phyloP scores from a whole-genome alignment of 1,140 invertebrate genomes.

The Homarus americanus region DNA sequence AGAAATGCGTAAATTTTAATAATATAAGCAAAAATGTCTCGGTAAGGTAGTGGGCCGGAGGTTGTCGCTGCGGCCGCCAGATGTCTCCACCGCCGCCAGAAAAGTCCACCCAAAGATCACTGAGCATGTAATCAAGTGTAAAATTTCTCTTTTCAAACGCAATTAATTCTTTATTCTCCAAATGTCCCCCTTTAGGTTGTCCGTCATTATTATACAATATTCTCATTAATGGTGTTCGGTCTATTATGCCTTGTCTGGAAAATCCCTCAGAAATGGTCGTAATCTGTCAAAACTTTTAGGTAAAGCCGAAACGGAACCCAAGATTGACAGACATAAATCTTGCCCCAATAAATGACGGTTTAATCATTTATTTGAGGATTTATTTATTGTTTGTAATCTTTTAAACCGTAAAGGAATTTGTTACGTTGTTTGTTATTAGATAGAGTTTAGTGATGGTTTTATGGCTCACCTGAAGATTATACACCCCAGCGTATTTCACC shows the following conservation, averaged over 20 bases:
- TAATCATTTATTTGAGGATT: no score
- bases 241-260: constrained; percentile 34
- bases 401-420: no score
- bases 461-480: no score
- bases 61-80: constrained; percentile 2
- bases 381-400: no score
- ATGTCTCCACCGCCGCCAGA: constrained; percentile 24
- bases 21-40: neutral
- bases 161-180: constrained; percentile 71
- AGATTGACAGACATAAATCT: neutral
- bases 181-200: constrained; percentile 49
- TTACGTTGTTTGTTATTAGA: no score
- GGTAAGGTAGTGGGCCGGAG: neutral
- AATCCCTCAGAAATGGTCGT: constrained; percentile 4
- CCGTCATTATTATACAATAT: constrained; percentile 65
- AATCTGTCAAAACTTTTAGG: constrained; percentile 50
- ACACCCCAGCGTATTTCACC: no score
- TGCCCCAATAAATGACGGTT: no score
- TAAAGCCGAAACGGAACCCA: neutral
- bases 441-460: no score
- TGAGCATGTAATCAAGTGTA: constrained; percentile 65
- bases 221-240: constrained; percentile 46
- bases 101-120: constrained; percentile 45
- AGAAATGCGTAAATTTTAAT: no score
- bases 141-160: constrained; percentile 67